Percentiles rank a stretch among this genome's conserved stretches.
phyloP scores from a whole-genome alignment of 2,113 vertebrate genomes.

The Boulengeromyrus knoepffleri region DNA sequence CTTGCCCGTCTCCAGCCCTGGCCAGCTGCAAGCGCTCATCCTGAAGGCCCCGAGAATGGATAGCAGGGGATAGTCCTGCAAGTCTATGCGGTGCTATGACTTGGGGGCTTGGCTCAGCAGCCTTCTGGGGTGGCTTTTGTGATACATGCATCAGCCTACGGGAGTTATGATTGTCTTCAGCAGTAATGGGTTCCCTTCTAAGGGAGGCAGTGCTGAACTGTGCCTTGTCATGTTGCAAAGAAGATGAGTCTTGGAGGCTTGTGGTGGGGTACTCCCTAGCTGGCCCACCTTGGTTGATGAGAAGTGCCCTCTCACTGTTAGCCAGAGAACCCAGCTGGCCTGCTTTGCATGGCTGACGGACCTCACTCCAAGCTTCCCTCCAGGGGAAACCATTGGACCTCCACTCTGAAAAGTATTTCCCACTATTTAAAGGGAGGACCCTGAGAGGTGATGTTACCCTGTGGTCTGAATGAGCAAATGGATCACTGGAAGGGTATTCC shows the following conservation, averaged over 20 bases:
- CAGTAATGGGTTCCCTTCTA: conserved; percentile 50
- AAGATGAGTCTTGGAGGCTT: conserved; percentile 11
- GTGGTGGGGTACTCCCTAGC: background rate
- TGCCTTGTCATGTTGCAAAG: conserved; percentile 51
- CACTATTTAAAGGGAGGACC: conserved; percentile 43
- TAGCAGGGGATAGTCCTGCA: background rate
- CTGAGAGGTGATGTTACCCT: conserved; percentile 47
- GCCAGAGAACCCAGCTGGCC: conserved; percentile 40
- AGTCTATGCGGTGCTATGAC: background rate
- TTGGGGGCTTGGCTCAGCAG: background rate
- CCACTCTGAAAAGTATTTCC: conserved; percentile 52
- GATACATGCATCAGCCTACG: background rate
- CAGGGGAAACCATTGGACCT: conserved; percentile 60
- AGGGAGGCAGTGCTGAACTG: conserved; percentile 41
- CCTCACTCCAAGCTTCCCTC: conserved; percentile 43
- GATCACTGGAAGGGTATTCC: conserved; percentile 37
- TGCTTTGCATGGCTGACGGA: conserved; percentile 38
- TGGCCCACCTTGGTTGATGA: background rate
- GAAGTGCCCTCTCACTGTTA: conserved; percentile 50
- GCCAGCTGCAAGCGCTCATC: background rate
- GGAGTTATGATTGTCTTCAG: conserved; percentile 30
- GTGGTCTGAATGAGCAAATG: background rate
- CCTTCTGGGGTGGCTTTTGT: background rate
- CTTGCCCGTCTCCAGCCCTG: background rate
- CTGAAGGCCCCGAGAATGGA: background rate